These are phyloP conservation scores for Solea solea DNA, from an alignment of 2,113 vertebrate genomes.

Conservation along the genomic window DNA sequence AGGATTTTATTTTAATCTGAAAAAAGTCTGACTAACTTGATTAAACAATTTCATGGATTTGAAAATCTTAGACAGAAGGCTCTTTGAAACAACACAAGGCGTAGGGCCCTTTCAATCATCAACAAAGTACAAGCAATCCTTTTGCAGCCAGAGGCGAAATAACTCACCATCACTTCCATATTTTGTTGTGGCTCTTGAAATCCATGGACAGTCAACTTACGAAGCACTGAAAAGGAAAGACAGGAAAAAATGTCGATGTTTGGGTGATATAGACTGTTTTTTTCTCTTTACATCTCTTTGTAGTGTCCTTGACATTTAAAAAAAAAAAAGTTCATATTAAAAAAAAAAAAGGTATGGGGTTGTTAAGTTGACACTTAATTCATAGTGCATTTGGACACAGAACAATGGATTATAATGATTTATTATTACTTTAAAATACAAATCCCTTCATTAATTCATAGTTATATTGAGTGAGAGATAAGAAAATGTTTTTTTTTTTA, in stretches of 20 bases:
- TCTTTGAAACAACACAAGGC: constrained; percentile 59
- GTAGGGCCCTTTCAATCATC: constrained; percentile 58
- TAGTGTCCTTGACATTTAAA: no score
- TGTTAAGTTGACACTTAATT: no score
- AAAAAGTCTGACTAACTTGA: constrained; percentile 35
- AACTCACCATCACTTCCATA: constrained; percentile 92
- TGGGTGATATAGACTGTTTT: no score
- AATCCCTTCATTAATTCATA: no score
- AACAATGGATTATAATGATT: no score
- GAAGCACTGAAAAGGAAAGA: constrained; percentile 83
- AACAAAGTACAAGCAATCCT: constrained; percentile 26
- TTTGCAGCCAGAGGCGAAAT: constrained; percentile 5
- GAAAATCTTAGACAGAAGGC: constrained; percentile 39
- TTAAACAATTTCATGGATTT: constrained; percentile 50
- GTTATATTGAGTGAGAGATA: no score
- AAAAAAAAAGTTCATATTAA: no score
- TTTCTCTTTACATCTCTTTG: no score
- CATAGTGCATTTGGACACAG: no score
- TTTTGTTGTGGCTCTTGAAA: constrained; percentile 93
- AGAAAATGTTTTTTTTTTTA: no score
- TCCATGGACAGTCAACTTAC: constrained; percentile 95
- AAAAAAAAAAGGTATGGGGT: no score
- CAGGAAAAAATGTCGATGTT: not conserved
- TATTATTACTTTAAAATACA: no score
- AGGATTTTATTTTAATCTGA: constrained; percentile 13